These are phyloP conservation scores for Hapalemur alaotrensis DNA, from an alignment of 2,797 vertebrate genomes.

Conservation along the genomic window DNA sequence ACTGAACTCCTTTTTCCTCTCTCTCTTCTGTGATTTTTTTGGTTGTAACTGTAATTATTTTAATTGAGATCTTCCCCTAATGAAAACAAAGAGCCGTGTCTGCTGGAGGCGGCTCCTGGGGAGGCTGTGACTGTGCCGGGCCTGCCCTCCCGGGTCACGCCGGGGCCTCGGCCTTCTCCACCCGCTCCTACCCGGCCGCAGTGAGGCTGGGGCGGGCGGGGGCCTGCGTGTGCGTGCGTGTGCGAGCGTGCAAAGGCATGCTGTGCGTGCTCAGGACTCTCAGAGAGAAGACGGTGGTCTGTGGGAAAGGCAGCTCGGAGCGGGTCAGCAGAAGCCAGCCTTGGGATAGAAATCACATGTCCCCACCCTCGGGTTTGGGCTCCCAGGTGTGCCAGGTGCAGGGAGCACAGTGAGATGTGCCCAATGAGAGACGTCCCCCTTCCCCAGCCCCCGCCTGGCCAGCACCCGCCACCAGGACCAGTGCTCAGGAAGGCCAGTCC, in stretches of 20 bases:
- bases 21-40: not conserved
- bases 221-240: not conserved
- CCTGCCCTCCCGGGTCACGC: not conserved
- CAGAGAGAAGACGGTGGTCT: rapidly evolving
- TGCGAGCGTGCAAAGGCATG: rapidly evolving
- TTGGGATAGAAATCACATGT: rapidly evolving
- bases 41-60: slow-evolving; percentile 65
- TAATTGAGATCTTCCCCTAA: slow-evolving; percentile 67
- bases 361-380: not conserved
- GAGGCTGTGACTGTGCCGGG: rapidly evolving
- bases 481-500: not conserved
- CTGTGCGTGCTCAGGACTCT: not conserved
- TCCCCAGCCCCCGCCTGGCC: not conserved
- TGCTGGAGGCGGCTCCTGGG: not conserved
- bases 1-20: not conserved
- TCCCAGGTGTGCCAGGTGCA: not conserved
- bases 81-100: slow-evolving; percentile 44
- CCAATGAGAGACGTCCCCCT: rapidly evolving
- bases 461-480: not conserved
- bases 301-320: not conserved
- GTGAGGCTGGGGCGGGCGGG: not conserved
- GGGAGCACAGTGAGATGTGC: rapidly evolving
- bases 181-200: not conserved
- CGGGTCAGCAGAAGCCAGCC: rapidly evolving
- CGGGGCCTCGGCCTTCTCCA: not conserved